Percentiles rank a stretch among this genome's conserved stretches.
phyloP scores from a whole-genome alignment of 2,113 vertebrate genomes.

The Azemiops feae region DNA sequence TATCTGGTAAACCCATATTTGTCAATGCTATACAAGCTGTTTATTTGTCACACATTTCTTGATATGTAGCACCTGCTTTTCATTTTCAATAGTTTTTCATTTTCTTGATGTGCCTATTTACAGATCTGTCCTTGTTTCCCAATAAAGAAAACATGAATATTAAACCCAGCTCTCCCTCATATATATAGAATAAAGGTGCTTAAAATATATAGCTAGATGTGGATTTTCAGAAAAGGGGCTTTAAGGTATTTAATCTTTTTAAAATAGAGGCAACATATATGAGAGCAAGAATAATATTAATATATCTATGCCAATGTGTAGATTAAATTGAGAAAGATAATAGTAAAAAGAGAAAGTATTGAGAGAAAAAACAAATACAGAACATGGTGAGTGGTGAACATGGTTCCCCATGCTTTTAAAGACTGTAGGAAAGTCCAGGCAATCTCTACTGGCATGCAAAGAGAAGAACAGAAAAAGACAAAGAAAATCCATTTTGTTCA shows the following conservation, averaged over 20 bases:
- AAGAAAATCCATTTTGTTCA: neutral
- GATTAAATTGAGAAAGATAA: neutral
- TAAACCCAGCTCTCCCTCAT: neutral
- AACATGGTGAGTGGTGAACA: neutral
- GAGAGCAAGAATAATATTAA: neutral
- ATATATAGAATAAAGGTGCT: neutral
- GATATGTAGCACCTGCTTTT: neutral
- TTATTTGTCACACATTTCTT: neutral
- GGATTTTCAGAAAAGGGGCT: neutral
- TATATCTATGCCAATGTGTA: neutral
- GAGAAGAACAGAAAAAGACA: neutral
- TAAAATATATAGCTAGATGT: neutral
- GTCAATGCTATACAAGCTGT: neutral
- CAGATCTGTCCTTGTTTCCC: neutral
- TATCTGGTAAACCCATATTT: neutral
- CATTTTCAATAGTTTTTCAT: neutral
- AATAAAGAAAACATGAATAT: neutral
- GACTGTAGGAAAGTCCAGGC: neutral
- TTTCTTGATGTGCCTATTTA: neutral
- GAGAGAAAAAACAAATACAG: neutral
- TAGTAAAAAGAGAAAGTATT: neutral
- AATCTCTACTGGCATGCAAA: neutral
- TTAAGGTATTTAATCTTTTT: neutral
- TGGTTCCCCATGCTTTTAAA: neutral
- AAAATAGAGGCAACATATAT: neutral